These are phyloP conservation scores for Rhabdornis inornatus DNA, from an alignment of 2,113 vertebrate species.

Conservation along the genomic window DNA sequence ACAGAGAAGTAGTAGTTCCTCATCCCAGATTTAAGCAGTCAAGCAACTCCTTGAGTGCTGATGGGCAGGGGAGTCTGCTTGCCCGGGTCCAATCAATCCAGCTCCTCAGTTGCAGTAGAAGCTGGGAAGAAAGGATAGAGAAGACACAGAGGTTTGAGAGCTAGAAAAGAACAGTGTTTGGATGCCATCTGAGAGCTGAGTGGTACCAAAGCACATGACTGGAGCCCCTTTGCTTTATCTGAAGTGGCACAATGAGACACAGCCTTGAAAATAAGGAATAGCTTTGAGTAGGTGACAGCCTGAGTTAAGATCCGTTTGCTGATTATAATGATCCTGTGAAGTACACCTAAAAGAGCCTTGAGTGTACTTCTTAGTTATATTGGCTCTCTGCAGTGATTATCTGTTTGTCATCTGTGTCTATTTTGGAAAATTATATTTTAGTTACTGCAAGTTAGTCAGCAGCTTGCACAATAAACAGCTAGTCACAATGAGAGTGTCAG, in stretches of 20 bases:
- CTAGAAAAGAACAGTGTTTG: not conserved
- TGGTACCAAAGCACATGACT: slow-evolving; percentile 23
- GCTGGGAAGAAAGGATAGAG: not conserved
- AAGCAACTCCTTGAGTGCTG: not conserved
- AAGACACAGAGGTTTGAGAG: not conserved
- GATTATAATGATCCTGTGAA: slow-evolving; percentile 71
- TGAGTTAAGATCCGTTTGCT: slow-evolving; percentile 60
- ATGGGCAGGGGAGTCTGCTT: fast-evolving
- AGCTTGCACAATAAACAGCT: slow-evolving; percentile 44
- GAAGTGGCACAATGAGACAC: not conserved
- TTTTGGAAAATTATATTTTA: slow-evolving; percentile 66
- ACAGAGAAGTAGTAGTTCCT: not conserved
- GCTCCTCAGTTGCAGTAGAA: not conserved
- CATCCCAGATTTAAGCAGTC: not conserved
- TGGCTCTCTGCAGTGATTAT: slow-evolving; percentile 32
- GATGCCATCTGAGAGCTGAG: not conserved
- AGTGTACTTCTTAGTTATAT: slow-evolving; percentile 43
- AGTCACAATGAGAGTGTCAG: slow-evolving; percentile 15
- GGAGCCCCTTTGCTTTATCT: slow-evolving; percentile 19
- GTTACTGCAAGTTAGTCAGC: slow-evolving; percentile 52
- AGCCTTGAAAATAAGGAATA: slow-evolving; percentile 62
- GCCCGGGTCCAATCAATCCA: not conserved
- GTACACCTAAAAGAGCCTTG: slow-evolving; percentile 56
- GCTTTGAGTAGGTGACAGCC: slow-evolving; percentile 54
- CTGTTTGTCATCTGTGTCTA: slow-evolving; percentile 67